These are phyloP conservation scores for Tineola bisselliella DNA, from an alignment of 2,888 invertebrate genomes.

Conservation along the genomic window DNA sequence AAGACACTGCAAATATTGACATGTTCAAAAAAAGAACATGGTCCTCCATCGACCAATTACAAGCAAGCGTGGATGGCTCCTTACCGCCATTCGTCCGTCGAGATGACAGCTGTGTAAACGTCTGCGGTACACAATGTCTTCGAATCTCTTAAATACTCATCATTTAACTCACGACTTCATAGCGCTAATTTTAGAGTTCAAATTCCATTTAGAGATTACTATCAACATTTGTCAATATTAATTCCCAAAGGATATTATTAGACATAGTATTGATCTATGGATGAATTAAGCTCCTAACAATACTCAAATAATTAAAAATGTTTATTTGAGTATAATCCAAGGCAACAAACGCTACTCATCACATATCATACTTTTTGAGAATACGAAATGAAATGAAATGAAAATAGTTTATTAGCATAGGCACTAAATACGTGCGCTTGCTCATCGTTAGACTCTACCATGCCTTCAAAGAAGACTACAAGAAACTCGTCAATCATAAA, in stretches of 20 bases:
- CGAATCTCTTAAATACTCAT: not conserved
- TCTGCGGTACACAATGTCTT: not conserved
- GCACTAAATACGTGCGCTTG: no score
- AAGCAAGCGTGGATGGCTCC: not conserved
- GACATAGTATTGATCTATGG: not conserved
- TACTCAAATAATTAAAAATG: no score
- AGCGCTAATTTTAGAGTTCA: not conserved
- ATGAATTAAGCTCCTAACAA: not conserved
- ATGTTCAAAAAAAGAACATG: no score
- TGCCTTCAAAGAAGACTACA: no score
- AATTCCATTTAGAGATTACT: not conserved
- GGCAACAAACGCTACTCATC: no score
- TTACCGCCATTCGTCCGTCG: not conserved
- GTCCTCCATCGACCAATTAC: not conserved
- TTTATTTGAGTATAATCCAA: no score
- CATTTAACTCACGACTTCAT: not conserved
- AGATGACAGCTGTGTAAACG: not conserved
- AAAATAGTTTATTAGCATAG: no score
- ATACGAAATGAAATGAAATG: no score
- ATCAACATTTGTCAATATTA: not conserved
- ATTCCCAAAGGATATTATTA: not conserved
- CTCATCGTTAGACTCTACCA: no score
- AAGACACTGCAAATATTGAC: no score
- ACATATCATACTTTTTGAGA: no score
- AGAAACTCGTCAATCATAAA: no score